Percentiles rank a stretch among this genome's conserved stretches.
Conservation (phyloP, 2,888 invertebrate species). For the Tridacna crocea region DNA sequence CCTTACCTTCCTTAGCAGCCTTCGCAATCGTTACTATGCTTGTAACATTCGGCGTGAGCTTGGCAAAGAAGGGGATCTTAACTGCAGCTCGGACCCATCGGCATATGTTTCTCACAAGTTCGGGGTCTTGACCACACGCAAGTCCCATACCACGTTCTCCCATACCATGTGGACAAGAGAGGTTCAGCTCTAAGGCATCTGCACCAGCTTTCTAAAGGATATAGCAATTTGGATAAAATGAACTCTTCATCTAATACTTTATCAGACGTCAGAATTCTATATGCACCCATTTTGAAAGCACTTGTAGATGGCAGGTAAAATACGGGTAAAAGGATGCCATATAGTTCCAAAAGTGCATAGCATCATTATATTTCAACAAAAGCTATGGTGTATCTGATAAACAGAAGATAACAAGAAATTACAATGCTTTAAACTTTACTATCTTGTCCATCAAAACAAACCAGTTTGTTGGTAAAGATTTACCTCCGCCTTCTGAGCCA, state of each 20-base stretch:
- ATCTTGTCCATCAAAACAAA: too few relatives aligned
- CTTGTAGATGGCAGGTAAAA: too few relatives aligned
- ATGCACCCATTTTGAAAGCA: too few relatives aligned
- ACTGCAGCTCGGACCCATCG: constrained; percentile 94
- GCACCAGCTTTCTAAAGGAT: constrained; percentile 89
- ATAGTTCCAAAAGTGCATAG: too few relatives aligned
- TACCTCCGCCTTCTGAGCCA: constrained; percentile 89
- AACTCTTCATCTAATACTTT: too few relatives aligned
- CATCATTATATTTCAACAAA: too few relatives aligned
- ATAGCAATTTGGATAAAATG: neutral
- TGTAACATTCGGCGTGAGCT: constrained; percentile 98
- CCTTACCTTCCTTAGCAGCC: constrained; percentile 93
- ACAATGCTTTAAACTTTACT: too few relatives aligned
- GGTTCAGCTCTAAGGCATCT: constrained; percentile 97
- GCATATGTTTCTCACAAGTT: constrained; percentile 94
- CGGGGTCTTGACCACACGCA: constrained; percentile 98
- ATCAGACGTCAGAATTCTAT: too few relatives aligned
- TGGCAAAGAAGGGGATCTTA: constrained; percentile 98
- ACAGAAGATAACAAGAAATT: too few relatives aligned
- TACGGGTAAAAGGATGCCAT: too few relatives aligned
- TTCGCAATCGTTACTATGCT: constrained; percentile 94
- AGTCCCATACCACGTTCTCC: constrained; percentile 99
- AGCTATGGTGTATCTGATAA: too few relatives aligned
- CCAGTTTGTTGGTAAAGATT: too few relatives aligned
- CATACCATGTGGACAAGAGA: constrained; percentile 99